phyloP scores from a whole-genome alignment of 2,113 vertebrate genomes.

The Muscicapa adusta region DNA sequence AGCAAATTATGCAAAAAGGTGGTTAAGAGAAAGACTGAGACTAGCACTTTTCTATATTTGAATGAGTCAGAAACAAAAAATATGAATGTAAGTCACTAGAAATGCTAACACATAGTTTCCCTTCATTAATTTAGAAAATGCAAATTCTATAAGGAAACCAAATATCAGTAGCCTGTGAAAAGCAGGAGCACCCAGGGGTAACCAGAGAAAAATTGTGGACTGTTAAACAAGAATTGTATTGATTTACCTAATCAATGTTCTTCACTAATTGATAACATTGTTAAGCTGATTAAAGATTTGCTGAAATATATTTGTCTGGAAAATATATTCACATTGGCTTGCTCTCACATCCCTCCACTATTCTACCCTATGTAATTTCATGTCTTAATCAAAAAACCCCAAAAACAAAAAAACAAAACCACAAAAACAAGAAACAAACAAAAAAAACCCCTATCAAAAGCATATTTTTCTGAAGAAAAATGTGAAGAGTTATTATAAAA shows the following conservation, averaged over 20 bases:
- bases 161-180: neutral
- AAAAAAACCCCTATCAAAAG: neutral
- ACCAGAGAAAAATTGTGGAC: neutral
- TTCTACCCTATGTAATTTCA: fast-evolving
- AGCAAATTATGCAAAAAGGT: neutral
- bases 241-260: neutral
- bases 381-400: neutral
- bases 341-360: neutral
- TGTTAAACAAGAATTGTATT: neutral
- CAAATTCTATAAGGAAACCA: neutral
- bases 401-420: neutral
- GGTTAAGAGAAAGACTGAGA: neutral
- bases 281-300: neutral
- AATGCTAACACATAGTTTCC: neutral
- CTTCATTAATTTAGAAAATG: neutral
- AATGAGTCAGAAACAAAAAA: neutral
- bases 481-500: neutral
- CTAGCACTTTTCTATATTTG: neutral
- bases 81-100: neutral
- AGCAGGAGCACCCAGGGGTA: neutral
- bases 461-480: neutral
- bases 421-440: neutral
- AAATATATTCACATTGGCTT: neutral
- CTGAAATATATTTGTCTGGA: neutral
- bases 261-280: neutral